phyloP scores from a whole-genome alignment of 1,140 invertebrate genomes.

The Chlorops oryzae region DNA sequence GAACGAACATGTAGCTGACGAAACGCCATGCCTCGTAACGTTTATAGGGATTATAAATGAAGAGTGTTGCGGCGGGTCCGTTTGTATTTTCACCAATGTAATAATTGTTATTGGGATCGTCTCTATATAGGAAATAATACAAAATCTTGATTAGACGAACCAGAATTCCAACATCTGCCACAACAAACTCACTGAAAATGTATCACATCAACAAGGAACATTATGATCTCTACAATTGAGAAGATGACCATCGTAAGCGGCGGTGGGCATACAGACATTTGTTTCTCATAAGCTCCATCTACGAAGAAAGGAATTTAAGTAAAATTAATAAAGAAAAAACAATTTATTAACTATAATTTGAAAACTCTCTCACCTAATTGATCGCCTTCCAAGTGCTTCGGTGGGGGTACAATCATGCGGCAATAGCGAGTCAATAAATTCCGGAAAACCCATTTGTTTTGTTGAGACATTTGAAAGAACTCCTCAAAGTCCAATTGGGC shows the following conservation, averaged over 20 bases:
- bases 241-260: conserved; percentile 79
- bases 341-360: conserved; percentile 3
- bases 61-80: conserved; percentile 67
- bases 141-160: not conserved
- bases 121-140: conserved; percentile 26
- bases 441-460: conserved; percentile 55
- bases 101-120: conserved; percentile 39
- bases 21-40: conserved; percentile 88
- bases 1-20: conserved; percentile 94
- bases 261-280: conserved; percentile 80
- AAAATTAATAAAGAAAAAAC: conserved; percentile 21
- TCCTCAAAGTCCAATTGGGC: conserved; percentile 70
- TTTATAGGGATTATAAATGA: conserved; percentile 87
- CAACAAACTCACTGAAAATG: conserved; percentile 38
- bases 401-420: conserved; percentile 53
- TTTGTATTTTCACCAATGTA: conserved; percentile 49
- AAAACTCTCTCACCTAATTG: conserved; percentile 48
- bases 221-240: conserved; percentile 63
- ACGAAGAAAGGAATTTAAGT: conserved; percentile 42
- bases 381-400: conserved; percentile 48
- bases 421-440: conserved; percentile 55
- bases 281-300: conserved; percentile 75
- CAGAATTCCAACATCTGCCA: not conserved
- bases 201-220: conserved; percentile 62
- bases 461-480: conserved; percentile 71